These are phyloP conservation scores for Vireo griseus DNA, from an alignment of 2,797 vertebrate species.

Conservation along the genomic window DNA sequence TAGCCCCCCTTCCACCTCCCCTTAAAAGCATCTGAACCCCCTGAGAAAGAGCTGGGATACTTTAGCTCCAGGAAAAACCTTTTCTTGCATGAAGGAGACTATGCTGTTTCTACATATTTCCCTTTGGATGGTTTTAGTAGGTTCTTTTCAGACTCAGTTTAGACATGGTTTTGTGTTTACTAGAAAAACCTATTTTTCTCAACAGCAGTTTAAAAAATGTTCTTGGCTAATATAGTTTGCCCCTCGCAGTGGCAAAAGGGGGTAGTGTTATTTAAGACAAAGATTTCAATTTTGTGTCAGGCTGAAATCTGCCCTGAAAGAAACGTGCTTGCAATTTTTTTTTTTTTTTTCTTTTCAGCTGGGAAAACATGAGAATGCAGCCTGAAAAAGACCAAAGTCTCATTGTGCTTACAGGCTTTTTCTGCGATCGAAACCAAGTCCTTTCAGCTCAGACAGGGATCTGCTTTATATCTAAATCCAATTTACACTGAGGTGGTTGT, in stretches of 20 bases:
- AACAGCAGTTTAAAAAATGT: not conserved
- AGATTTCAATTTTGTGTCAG: not conserved
- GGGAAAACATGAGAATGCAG: not conserved
- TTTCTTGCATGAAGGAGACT: not conserved
- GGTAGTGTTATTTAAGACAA: not conserved
- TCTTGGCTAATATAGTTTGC: not conserved
- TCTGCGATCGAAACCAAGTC: not conserved
- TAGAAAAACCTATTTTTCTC: not conserved
- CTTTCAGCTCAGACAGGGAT: not conserved
- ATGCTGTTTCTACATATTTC: not conserved
- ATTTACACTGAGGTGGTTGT: not conserved
- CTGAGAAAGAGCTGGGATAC: not conserved
- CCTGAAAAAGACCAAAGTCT: not conserved
- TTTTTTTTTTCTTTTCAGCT: not conserved
- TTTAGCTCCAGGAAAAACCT: not conserved
- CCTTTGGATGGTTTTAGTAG: not conserved
- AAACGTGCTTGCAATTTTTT: not conserved
- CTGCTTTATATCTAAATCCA: not conserved
- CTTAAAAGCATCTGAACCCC: not conserved
- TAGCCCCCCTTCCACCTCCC: not conserved
- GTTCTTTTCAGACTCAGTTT: not conserved
- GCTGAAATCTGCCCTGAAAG: not conserved
- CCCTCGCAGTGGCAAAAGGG: not conserved
- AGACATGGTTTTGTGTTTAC: not conserved
- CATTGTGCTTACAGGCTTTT: not conserved